These are phyloP conservation scores for Yoshiicerus persimilis DNA, from an alignment of 1,140 invertebrate genomes.

Conservation along the genomic window DNA sequence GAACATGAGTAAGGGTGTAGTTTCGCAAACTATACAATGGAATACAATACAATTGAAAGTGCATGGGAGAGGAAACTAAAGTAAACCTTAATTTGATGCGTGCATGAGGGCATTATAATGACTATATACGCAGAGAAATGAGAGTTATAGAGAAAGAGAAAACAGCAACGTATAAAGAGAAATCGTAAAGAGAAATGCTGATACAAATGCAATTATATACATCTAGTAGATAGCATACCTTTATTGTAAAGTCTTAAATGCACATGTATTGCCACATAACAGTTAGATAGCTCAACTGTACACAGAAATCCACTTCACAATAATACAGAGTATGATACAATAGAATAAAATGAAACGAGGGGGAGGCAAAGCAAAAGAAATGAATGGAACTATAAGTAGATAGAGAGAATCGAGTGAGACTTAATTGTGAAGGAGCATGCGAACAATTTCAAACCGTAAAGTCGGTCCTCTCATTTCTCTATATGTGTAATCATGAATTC, in stretches of 20 bases:
- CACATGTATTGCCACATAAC: background rate
- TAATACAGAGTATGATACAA: background rate
- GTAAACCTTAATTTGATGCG: background rate
- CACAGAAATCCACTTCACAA: background rate
- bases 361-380: background rate
- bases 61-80: background rate
- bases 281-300: background rate
- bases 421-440: conserved; percentile 9
- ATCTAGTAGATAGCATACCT: background rate
- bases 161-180: background rate
- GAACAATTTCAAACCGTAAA: background rate
- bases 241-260: background rate
- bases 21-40: background rate
- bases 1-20: background rate
- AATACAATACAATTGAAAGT: background rate
- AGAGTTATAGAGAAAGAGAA: too few species aligned
- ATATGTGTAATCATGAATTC: background rate
- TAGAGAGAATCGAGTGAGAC: conserved; percentile 2
- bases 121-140: too few species aligned
- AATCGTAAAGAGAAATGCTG: background rate
- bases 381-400: conserved; percentile 14
- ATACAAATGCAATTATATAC: background rate
- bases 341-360: background rate
- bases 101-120: background rate
- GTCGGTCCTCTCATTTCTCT: background rate